A percentile compares a stretch with the other conserved stretches of the same genome.
Evolutionary conservation across 2,888 invertebrate species (phyloP).

Genomic region (Caenorhabditis sp.): DNA sequence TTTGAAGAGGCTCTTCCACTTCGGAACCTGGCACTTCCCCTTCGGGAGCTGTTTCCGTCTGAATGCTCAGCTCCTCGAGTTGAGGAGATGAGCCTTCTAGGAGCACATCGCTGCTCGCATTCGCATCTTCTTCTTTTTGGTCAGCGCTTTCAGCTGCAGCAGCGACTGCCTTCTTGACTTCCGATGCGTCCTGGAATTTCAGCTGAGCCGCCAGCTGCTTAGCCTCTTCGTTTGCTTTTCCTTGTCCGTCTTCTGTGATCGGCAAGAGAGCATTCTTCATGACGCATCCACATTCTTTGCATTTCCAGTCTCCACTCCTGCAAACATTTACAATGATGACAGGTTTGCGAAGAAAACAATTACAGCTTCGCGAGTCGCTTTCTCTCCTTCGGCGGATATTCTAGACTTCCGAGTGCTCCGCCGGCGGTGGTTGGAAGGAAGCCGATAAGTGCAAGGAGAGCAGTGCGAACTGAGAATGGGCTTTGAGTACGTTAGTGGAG

Average conservation of each 20-base stretch:
- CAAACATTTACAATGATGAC: not conserved
- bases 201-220: constrained; percentile 52
- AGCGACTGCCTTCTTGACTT: constrained; percentile 21
- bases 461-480: constrained; percentile 85
- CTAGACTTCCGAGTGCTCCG: constrained; percentile 92
- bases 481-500: not conserved
- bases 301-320: constrained; percentile 66
- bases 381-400: constrained; percentile 90
- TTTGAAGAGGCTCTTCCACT: no score
- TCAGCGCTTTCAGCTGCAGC: not conserved
- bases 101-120: no score
- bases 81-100: no score
- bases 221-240: constrained; percentile 46
- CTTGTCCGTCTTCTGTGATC: constrained; percentile 56
- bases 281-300: constrained; percentile 58
- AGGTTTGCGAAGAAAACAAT: no score
- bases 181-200: constrained; percentile 50
- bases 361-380: constrained; percentile 87
- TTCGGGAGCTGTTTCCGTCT: no score
- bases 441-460: constrained; percentile 90
- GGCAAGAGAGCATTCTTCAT: constrained; percentile 65
- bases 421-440: constrained; percentile 93
- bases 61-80: no score
- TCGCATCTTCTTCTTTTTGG: not conserved
- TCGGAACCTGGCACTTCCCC: not conserved